These are phyloP conservation scores for Cheilosia vulpina DNA, from an alignment of 2,888 invertebrate species.

Conservation along the genomic window DNA sequence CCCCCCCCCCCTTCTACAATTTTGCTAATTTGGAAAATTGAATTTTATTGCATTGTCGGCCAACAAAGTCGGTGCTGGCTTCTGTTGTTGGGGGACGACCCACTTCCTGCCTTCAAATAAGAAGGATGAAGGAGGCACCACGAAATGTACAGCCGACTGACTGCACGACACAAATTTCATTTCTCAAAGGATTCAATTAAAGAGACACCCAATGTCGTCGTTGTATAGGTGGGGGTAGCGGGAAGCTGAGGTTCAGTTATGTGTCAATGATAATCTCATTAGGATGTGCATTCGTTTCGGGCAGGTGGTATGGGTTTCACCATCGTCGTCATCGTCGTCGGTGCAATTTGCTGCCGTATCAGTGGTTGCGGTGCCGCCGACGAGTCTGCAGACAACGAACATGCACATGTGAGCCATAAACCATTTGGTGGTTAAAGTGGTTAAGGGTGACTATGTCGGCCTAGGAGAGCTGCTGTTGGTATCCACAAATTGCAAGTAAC, in stretches of 20 bases:
- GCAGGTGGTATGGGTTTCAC: slow-evolving; percentile 12
- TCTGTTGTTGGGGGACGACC: slow-evolving; percentile 34
- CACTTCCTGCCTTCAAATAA: slow-evolving; percentile 37
- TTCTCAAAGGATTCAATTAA: slow-evolving; percentile 42
- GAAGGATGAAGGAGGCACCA: slow-evolving; percentile 9
- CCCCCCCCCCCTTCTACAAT: slow-evolving; percentile 10
- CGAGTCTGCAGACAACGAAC: slow-evolving; percentile 42
- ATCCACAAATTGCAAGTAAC: slow-evolving; percentile 31
- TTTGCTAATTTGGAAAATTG: slow-evolving; percentile 68
- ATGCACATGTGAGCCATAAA: slow-evolving; percentile 58
- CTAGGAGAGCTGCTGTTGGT: not conserved
- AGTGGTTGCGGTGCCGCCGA: slow-evolving; percentile 36
- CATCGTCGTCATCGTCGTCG: slow-evolving; percentile 27
- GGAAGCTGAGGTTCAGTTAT: slow-evolving; percentile 52
- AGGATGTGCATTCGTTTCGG: slow-evolving; percentile 53
- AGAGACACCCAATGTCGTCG: slow-evolving; percentile 14
- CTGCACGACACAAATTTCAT: slow-evolving; percentile 63
- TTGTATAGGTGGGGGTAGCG: not conserved
- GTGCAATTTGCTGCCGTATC: slow-evolving; percentile 49
- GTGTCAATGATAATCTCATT: slow-evolving; percentile 72
- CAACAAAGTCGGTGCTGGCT: slow-evolving; percentile 43
- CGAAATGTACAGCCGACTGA: slow-evolving; percentile 43
- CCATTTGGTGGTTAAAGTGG: slow-evolving; percentile 50
- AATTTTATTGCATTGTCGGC: slow-evolving; percentile 70
- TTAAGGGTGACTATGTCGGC: slow-evolving; percentile 9